Base-by-base conservation (phyloP, 2,113 vertebrate species). In the Burhinus oedicnemus region DNA sequence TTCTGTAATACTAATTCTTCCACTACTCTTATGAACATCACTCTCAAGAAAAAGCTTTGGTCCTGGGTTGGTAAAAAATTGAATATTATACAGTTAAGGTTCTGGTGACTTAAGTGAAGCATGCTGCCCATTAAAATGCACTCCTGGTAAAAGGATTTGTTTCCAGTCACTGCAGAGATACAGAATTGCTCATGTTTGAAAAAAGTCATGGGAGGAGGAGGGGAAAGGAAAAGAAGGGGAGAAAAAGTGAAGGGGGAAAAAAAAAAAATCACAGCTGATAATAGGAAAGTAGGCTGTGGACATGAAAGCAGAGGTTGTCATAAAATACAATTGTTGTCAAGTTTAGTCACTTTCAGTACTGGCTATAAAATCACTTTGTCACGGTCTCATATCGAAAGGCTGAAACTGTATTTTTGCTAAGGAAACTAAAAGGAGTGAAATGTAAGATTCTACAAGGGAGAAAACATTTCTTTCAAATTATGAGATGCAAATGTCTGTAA, bases 1-100 rank as follows among this genome's bases (percentile, higher is more conserved):
- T 98, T 98, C 98, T 98, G 98, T 99, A 99, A 99, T 98, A 99
- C 98, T 99, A 99, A 98, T 98, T 98, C 98, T 98, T 96, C 97
- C 96, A 96, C 98, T 98, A 96, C 98, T 98, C 97, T 97, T 97
- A 97, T n/a, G 92, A 97, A 98, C 97, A 97, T 51, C 8, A 4
- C 71, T 95, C 96, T 97, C 91, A 79, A 78, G 86, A 74, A 97
- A 89, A 95, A 97, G 83, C 96, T 97, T 89, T 89, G 83, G 96
- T 96, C 94, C 87, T 42, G 55, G 82, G 92, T 88, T 96, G 96
- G 96, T 94, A 95, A 97, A 98, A 97, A 98, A 97, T 85, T 93
- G 91, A 98, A 82, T 97, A 97, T 98, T 96, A 97, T 58, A 95
- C 84, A 98, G 97, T 93, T 96, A 93, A 97, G 92, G 89, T 95